Conservation (phyloP, 2,797 vertebrate species). For the Sandelia bainsii region DNA sequence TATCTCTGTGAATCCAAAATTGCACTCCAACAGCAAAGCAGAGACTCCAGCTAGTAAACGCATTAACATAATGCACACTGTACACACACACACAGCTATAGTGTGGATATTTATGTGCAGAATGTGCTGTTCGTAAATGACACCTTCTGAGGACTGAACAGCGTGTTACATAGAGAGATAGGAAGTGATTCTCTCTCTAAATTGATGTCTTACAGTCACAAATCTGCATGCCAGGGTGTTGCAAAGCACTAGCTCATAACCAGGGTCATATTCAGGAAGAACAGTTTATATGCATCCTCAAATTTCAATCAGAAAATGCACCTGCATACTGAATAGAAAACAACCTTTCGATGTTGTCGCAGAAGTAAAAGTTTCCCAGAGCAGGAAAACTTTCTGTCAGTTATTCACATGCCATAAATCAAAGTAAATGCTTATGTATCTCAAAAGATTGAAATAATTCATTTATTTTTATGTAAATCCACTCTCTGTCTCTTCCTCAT, state of each 20-base stretch:
- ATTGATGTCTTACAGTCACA: conserved; percentile 29
- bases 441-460: background rate
- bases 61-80: background rate
- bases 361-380: conserved; percentile 6
- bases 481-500: background rate
- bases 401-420: background rate
- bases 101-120: background rate
- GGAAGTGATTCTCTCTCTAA: background rate
- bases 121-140: background rate
- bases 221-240: conserved; percentile 13
- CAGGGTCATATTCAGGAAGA: conserved; percentile 8
- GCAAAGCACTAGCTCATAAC: conserved; percentile 16
- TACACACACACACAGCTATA: background rate
- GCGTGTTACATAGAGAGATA: background rate
- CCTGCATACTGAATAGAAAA: conserved; percentile 7
- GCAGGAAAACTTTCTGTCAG: background rate
- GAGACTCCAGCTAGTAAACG: background rate
- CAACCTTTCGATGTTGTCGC: background rate
- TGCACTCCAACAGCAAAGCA: background rate
- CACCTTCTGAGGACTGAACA: conserved; percentile 7
- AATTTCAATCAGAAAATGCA: conserved; percentile 19
- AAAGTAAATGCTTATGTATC: background rate
- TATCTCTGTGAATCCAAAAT: conserved; percentile 29
- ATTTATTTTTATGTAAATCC: conserved; percentile 16
- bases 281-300: background rate